These are phyloP conservation scores for Phrynosoma blainvillii DNA, from an alignment of 2,113 vertebrate genomes.

Conservation along the genomic window DNA sequence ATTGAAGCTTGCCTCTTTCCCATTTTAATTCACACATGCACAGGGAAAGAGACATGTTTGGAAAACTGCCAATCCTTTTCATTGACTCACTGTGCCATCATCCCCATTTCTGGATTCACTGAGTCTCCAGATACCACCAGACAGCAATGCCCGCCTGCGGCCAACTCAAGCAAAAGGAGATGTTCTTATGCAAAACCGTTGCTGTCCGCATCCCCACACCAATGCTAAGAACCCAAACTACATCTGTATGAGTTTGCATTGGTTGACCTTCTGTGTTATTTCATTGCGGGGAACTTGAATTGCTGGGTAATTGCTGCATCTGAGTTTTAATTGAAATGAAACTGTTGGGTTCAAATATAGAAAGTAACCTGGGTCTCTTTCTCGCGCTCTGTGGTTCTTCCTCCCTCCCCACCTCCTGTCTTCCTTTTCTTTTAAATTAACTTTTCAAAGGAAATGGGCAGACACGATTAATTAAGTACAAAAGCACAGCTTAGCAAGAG, in stretches of 20 bases:
- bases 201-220: neutral
- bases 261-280: neutral
- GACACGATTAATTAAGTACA: constrained; percentile 10
- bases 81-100: too few relatives aligned
- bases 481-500: neutral
- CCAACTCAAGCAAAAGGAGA: neutral
- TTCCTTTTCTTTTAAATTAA: neutral
- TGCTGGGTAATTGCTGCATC: neutral
- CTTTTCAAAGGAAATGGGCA: constrained; percentile 17
- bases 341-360: constrained; percentile 12
- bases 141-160: neutral
- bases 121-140: neutral
- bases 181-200: neutral
- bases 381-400: too few relatives aligned
- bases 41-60: neutral
- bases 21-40: neutral
- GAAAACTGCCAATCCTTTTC: neutral
- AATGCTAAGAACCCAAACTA: neutral
- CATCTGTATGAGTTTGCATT: neutral
- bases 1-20: neutral
- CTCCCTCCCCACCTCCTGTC: too few relatives aligned
- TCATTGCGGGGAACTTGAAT: neutral
- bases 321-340: constrained; percentile 1
- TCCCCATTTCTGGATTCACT: neutral
- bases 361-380: neutral